phyloP scores from a whole-genome alignment of 2,113 vertebrate species.

The cattle (Bos taurus) region ARS-UCD2.0 NC_037343.1:70508001-70508500 shows the following conservation, averaged over 20 bases:
- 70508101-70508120: background rate
- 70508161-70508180: background rate
- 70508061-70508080: background rate
- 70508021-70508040: background rate
- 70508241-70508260: background rate
- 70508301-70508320: background rate
- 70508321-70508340: slow-evolving; percentile 16
- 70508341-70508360: slow-evolving; percentile 17
- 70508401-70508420: slow-evolving; percentile 29
- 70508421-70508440: slow-evolving; percentile 33
- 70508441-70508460: slow-evolving; percentile 11
- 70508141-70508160: background rate
- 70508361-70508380: background rate
- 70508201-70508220: background rate
- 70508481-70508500: background rate
- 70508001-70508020: background rate
- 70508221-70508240: background rate
- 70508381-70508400: background rate
- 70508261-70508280: background rate
- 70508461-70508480: background rate
- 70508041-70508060: background rate
- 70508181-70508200: background rate
- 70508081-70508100: background rate
- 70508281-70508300: background rate
- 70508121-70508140: background rate